These are phyloP conservation scores for Sebastiscus albofasciatus DNA, from an alignment of 2,797 vertebrate genomes.

Conservation along the genomic window DNA sequence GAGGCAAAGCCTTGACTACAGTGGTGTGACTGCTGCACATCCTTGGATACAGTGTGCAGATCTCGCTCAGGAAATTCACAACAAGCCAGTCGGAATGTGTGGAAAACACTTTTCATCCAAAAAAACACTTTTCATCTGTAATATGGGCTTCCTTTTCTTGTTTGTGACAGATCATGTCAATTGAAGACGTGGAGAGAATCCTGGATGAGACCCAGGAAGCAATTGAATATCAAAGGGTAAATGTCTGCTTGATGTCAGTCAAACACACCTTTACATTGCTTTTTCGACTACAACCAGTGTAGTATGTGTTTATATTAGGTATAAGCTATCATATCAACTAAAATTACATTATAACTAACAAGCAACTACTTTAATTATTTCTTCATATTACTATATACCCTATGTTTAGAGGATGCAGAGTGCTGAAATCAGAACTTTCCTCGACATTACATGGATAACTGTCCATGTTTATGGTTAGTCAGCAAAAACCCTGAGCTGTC, in stretches of 20 bases:
- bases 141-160: slow-evolving; percentile 3
- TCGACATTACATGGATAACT: neutral
- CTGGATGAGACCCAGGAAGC: slow-evolving; percentile 95
- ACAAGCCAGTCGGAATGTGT: slow-evolving; percentile 6
- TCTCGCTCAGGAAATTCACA: slow-evolving; percentile 23
- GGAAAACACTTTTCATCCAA: slow-evolving; percentile 6
- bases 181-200: slow-evolving; percentile 94
- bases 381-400: neutral
- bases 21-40: slow-evolving; percentile 55
- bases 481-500: neutral
- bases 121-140: slow-evolving; percentile 4
- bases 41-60: slow-evolving; percentile 45
- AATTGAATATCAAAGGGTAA: slow-evolving; percentile 93
- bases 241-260: neutral
- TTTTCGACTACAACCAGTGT: neutral
- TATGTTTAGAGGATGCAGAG: neutral
- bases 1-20: slow-evolving; percentile 64
- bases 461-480: neutral
- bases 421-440: neutral
- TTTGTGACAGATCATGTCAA: slow-evolving; percentile 89
- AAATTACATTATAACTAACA: neutral
- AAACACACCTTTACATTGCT: neutral
- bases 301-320: neutral
- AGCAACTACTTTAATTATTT: neutral
- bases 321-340: neutral